phyloP scores from a whole-genome alignment of 2,888 invertebrate species.

The Trichacis sp. region DNA sequence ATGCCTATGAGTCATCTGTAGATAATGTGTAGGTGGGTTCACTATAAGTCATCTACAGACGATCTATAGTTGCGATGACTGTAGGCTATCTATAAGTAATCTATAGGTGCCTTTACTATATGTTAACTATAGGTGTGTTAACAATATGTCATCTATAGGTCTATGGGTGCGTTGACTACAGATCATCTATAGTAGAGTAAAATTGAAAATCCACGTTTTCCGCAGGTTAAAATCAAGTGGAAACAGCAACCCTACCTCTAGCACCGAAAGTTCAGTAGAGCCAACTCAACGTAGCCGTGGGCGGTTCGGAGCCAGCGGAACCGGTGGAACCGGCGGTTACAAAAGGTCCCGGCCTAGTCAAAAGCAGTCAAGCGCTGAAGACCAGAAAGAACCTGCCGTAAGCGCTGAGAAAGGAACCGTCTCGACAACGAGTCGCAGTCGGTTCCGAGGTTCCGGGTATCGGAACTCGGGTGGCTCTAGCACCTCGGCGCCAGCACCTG shows the following conservation, averaged over 20 bases:
- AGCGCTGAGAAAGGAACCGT: conserved; percentile 54
- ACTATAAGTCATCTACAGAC: too few relatives aligned
- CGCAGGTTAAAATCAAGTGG: conserved; percentile 57
- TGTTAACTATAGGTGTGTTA: too few relatives aligned
- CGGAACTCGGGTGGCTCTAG: conserved; percentile 47
- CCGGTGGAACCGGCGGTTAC: conserved; percentile 48
- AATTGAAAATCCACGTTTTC: not conserved
- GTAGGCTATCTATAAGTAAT: too few relatives aligned
- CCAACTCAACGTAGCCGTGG: conserved; percentile 54
- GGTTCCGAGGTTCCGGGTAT: conserved; percentile 56
- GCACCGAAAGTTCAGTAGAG: conserved; percentile 46
- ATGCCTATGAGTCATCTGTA: too few relatives aligned
- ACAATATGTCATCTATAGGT: too few relatives aligned
- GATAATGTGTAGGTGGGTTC: too few relatives aligned
- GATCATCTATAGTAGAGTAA: not conserved
- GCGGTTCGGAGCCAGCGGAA: conserved; percentile 53
- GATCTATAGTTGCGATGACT: too few relatives aligned
- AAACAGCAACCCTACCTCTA: conserved; percentile 56
- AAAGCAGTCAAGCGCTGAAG: conserved; percentile 52
- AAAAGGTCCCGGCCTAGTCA: conserved; percentile 58
- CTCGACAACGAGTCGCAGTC: conserved; percentile 47
- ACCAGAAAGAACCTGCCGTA: conserved; percentile 52
- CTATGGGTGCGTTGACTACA: too few relatives aligned
- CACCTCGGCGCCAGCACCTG: conserved; percentile 38
- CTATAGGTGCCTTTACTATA: too few relatives aligned